A percentile compares a stretch with the other conserved stretches of the same genome.
Conservation (phyloP, 2,113 vertebrate species). For the Neodon shergylaensis region DNA sequence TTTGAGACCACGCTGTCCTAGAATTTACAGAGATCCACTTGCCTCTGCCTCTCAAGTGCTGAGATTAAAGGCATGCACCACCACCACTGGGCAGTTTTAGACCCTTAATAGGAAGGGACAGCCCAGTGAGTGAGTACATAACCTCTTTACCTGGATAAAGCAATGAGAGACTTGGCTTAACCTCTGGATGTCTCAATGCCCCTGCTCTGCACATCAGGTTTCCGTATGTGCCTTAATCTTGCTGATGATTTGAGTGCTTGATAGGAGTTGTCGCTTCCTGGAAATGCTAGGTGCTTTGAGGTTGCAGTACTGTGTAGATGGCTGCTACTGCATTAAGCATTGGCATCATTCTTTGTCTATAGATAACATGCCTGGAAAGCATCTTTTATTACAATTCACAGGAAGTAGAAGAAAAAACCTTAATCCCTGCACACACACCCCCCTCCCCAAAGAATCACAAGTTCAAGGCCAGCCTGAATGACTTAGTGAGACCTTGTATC, state of each 20-base stretch:
- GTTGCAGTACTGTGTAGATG: neutral
- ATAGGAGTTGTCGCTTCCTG: neutral
- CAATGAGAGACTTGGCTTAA: neutral
- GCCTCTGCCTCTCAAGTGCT: neutral
- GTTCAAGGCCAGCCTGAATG: neutral
- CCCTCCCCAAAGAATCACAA: neutral
- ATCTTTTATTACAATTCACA: conserved; percentile 41
- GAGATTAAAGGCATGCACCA: neutral
- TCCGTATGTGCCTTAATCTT: neutral
- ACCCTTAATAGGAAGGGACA: neutral
- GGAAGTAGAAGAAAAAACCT: conserved; percentile 44
- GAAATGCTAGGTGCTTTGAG: neutral
- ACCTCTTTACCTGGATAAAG: neutral
- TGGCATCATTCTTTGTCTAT: conserved; percentile 23
- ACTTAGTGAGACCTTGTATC: neutral
- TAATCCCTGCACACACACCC: neutral
- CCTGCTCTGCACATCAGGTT: neutral
- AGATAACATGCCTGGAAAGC: conserved; percentile 9
- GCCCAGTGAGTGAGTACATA: neutral
- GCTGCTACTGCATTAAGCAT: neutral
- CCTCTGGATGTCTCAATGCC: neutral
- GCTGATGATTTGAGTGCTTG: neutral
- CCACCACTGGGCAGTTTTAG: neutral
- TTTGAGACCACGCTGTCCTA: neutral
- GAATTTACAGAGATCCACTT: neutral